Percentiles rank a stretch among this genome's conserved stretches.
Conservation (phyloP, 2,888 invertebrate species). For the Drosophila mettleri region DNA sequence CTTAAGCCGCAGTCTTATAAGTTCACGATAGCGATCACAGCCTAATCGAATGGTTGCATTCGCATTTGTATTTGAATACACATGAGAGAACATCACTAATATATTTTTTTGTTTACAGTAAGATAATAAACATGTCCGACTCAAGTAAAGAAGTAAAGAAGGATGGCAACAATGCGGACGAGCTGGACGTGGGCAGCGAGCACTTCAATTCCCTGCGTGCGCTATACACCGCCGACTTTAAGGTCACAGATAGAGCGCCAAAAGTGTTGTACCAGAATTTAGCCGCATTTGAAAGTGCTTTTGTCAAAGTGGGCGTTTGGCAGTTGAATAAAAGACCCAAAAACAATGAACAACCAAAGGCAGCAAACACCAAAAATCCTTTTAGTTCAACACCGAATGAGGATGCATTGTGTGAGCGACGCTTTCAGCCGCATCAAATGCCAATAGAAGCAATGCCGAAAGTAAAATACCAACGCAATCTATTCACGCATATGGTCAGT, state of each 20-base stretch:
- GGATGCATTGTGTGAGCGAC: slow-evolving; percentile 57
- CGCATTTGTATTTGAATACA: background rate
- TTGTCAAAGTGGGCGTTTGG: slow-evolving; percentile 82
- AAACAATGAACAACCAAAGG: background rate
- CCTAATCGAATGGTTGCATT: background rate
- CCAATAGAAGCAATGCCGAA: slow-evolving; percentile 32
- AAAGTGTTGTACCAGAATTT: slow-evolving; percentile 90
- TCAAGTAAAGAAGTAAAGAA: background rate
- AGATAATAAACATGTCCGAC: slow-evolving; percentile 17
- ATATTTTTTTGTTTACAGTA: background rate
- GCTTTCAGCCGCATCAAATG: slow-evolving; percentile 86
- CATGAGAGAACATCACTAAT: background rate
- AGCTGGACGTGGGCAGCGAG: slow-evolving; percentile 86
- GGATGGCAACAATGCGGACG: background rate
- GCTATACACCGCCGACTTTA: slow-evolving; percentile 87
- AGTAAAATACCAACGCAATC: slow-evolving; percentile 83
- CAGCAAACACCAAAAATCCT: background rate
- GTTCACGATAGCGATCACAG: background rate
- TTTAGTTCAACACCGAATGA: background rate
- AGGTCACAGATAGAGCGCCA: slow-evolving; percentile 86
- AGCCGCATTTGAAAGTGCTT: slow-evolving; percentile 87
- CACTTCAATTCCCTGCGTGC: slow-evolving; percentile 90
- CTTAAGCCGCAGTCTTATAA: no score
- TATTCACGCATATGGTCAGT: slow-evolving; percentile 84
- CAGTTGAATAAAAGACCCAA: slow-evolving; percentile 68